Evolutionary conservation across 2,888 invertebrate genomes (phyloP).

Genomic region (Linnaemya tessellans): DNA sequence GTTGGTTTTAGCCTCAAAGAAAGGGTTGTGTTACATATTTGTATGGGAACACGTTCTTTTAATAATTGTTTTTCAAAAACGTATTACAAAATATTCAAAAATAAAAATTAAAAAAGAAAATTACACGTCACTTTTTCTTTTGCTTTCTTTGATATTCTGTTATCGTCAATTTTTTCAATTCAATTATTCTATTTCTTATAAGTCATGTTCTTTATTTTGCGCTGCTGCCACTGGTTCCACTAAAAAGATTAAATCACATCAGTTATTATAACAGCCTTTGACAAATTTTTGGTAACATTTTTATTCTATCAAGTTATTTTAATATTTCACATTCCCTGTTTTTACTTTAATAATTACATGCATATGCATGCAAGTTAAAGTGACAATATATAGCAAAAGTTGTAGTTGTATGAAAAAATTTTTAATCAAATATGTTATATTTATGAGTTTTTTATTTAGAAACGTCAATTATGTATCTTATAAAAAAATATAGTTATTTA

Average conservation of each 20-base stretch:
- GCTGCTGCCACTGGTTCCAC: constrained; percentile 25
- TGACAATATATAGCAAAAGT: not conserved
- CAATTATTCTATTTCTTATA: constrained; percentile 61
- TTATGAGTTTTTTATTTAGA: not conserved
- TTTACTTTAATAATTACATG: not conserved
- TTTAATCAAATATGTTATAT: not conserved
- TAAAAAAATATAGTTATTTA: constrained; percentile 1
- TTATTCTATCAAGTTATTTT: constrained; percentile 11
- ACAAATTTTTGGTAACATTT: constrained; percentile 49
- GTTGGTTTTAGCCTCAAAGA: constrained; percentile 43
- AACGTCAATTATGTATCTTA: not conserved
- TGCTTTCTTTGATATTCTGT: constrained; percentile 34
- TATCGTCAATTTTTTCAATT: constrained; percentile 43
- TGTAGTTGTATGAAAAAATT: not conserved
- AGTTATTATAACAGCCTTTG: constrained; percentile 61
- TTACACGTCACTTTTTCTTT: constrained; percentile 64
- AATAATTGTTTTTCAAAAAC: not conserved
- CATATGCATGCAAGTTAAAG: not conserved
- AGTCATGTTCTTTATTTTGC: constrained; percentile 51
- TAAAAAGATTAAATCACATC: constrained; percentile 32
- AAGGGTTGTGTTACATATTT: constrained; percentile 34
- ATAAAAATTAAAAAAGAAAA: constrained; percentile 52
- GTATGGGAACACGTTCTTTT: not conserved
- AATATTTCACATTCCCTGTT: not conserved
- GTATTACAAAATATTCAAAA: constrained; percentile 59